Percentiles rank a stretch among this genome's conserved stretches.
Conservation (phyloP, 2,797 vertebrate species). For the Ctenochaetus hawaiiensis region DNA sequence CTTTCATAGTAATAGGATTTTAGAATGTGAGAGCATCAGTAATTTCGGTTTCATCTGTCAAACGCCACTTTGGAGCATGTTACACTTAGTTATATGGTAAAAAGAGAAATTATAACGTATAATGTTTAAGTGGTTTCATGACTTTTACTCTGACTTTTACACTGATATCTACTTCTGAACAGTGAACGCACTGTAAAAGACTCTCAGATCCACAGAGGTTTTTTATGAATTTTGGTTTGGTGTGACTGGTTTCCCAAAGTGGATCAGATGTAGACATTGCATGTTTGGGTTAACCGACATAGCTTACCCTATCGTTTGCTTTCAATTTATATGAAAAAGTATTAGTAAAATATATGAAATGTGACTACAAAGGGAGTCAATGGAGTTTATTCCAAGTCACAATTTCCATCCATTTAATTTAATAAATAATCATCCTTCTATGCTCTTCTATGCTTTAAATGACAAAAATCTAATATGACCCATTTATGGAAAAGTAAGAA, state of each 20-base stretch:
- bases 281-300: slow-evolving; percentile 32
- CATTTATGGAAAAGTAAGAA: slow-evolving; percentile 54
- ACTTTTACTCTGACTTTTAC: slow-evolving; percentile 52
- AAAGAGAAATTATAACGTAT: slow-evolving; percentile 42
- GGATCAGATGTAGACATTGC: slow-evolving; percentile 20
- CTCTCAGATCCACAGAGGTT: slow-evolving; percentile 15
- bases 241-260: slow-evolving; percentile 3
- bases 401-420: slow-evolving; percentile 60
- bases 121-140: slow-evolving; percentile 59
- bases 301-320: slow-evolving; percentile 17
- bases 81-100: slow-evolving; percentile 60
- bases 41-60: slow-evolving; percentile 74
- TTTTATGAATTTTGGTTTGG: background rate
- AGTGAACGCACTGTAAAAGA: slow-evolving; percentile 15
- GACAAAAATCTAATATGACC: slow-evolving; percentile 37
- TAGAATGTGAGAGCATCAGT: slow-evolving; percentile 71
- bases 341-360: slow-evolving; percentile 16
- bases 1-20: slow-evolving; percentile 79
- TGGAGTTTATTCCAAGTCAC: slow-evolving; percentile 39
- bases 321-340: slow-evolving; percentile 30
- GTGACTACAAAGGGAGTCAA: slow-evolving; percentile 6
- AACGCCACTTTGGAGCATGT: slow-evolving; percentile 66
- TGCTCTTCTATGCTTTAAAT: slow-evolving; percentile 36
- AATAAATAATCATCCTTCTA: slow-evolving; percentile 45
- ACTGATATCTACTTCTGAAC: slow-evolving; percentile 36